phyloP scores from a whole-genome alignment of 1,140 invertebrate species.

The Uloborus diversus region DNA sequence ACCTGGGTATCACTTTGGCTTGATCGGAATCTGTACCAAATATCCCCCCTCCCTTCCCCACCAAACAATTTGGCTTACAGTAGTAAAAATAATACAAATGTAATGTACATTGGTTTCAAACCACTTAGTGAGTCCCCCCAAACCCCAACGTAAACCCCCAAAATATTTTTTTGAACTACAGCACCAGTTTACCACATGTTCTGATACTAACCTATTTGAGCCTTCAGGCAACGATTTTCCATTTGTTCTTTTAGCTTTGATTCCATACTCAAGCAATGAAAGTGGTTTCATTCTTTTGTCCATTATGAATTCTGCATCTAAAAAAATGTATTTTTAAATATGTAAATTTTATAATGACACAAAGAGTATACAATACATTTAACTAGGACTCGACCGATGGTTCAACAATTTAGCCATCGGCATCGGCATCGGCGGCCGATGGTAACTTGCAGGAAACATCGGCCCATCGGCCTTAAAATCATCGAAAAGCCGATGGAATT shows the following conservation, averaged over 20 bases:
- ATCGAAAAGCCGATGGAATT: too few relatives aligned
- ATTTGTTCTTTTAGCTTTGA: background rate
- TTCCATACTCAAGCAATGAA: constrained; percentile 11
- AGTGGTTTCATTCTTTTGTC: constrained; percentile 28
- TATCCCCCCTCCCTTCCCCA: too few relatives aligned
- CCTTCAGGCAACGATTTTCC: background rate
- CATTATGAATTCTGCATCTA: constrained; percentile 49
- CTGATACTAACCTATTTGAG: constrained; percentile 7
- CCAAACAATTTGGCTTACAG: too few relatives aligned
- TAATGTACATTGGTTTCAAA: background rate
- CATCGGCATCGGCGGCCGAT: too few relatives aligned
- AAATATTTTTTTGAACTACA: background rate
- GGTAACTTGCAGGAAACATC: too few relatives aligned
- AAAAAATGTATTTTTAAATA: background rate
- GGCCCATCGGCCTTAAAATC: too few relatives aligned
- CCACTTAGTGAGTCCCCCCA: too few relatives aligned
- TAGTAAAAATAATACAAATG: background rate
- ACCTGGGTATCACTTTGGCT: too few relatives aligned
- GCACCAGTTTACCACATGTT: background rate
- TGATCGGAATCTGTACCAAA: too few relatives aligned
- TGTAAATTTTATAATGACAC: background rate
- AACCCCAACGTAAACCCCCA: background rate
- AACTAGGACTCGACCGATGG: too few relatives aligned
- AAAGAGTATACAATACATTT: background rate
- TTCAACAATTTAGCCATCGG: too few relatives aligned